These are phyloP conservation scores for Leptinotarsa defecta DNA, from an alignment of 1,140 invertebrate species.

Conservation along the genomic window DNA sequence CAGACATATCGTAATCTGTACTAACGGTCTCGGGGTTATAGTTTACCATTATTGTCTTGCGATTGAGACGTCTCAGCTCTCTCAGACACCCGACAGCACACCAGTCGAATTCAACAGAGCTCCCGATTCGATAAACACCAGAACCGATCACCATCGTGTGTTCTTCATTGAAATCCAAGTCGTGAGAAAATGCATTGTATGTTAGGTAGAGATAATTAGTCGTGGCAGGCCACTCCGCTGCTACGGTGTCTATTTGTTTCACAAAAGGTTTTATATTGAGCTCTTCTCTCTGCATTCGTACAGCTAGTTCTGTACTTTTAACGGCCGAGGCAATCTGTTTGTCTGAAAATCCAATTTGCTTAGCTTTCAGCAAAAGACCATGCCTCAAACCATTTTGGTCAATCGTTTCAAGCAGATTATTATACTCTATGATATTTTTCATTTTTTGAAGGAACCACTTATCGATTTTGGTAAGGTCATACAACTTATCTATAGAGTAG, in stretches of 20 bases:
- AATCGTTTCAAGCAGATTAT: slow-evolving; percentile 67
- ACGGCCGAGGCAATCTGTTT: slow-evolving; percentile 91
- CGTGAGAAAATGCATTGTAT: slow-evolving; percentile 89
- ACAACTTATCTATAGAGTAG: slow-evolving; percentile 82
- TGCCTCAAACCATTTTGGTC: slow-evolving; percentile 64
- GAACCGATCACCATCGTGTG: slow-evolving; percentile 90
- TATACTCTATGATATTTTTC: slow-evolving; percentile 85
- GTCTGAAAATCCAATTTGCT: slow-evolving; percentile 96
- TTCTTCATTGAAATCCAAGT: slow-evolving; percentile 82
- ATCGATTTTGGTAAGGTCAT: slow-evolving; percentile 96
- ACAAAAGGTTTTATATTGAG: slow-evolving; percentile 82
- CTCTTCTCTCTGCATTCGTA: slow-evolving; percentile 76
- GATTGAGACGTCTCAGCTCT: slow-evolving; percentile 83
- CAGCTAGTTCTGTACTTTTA: slow-evolving; percentile 83
- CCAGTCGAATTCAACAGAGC: slow-evolving; percentile 99
- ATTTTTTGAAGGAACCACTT: slow-evolving; percentile 96
- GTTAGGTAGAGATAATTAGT: slow-evolving; percentile 99
- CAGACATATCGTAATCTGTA: slow-evolving; percentile 99
- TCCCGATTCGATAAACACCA: slow-evolving; percentile 98
- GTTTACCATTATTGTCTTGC: slow-evolving; percentile 98
- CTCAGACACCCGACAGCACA: slow-evolving; percentile 96
- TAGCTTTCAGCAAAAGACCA: slow-evolving; percentile 77
- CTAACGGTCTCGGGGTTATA: slow-evolving; percentile 99
- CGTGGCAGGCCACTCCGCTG: slow-evolving; percentile 97
- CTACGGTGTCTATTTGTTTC: slow-evolving; percentile 99